phyloP scores from a whole-genome alignment of 2,113 vertebrate species.

The Nestor notabilis region DNA sequence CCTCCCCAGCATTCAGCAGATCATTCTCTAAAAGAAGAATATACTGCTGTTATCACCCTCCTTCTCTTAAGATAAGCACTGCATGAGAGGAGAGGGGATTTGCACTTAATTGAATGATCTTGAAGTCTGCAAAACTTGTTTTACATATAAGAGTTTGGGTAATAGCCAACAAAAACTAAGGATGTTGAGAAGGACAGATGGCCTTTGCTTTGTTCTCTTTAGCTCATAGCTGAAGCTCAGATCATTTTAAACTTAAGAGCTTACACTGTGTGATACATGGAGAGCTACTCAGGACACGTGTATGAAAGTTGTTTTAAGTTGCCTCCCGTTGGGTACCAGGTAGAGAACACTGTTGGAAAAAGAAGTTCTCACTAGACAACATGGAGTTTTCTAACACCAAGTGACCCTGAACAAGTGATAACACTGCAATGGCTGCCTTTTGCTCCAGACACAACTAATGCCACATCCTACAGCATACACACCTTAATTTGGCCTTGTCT shows the following conservation, averaged over 20 bases:
- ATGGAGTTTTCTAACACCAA: not conserved
- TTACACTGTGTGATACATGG: not conserved
- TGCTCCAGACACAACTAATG: not conserved
- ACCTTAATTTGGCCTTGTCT: not conserved
- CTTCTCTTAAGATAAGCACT: conserved; percentile 29
- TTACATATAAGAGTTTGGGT: not conserved
- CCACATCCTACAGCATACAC: not conserved
- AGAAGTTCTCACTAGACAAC: not conserved
- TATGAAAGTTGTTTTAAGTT: not conserved
- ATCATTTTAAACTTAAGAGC: not conserved
- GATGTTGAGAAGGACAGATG: not conserved
- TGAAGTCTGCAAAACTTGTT: conserved; percentile 26
- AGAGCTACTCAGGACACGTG: not conserved
- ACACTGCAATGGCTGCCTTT: not conserved
- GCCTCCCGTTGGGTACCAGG: accelerated
- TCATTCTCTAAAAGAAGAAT: conserved; percentile 1
- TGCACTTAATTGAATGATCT: conserved; percentile 2
- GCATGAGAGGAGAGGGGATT: conserved; percentile 5
- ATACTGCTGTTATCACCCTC: not conserved
- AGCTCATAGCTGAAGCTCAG: not conserved
- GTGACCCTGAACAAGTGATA: not conserved
- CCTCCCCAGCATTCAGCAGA: not conserved
- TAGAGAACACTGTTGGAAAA: not conserved
- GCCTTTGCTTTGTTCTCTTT: not conserved
- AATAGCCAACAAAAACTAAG: not conserved